Conservation (phyloP, 1,140 invertebrate genomes). For the Brachionus sp. region DNA sequence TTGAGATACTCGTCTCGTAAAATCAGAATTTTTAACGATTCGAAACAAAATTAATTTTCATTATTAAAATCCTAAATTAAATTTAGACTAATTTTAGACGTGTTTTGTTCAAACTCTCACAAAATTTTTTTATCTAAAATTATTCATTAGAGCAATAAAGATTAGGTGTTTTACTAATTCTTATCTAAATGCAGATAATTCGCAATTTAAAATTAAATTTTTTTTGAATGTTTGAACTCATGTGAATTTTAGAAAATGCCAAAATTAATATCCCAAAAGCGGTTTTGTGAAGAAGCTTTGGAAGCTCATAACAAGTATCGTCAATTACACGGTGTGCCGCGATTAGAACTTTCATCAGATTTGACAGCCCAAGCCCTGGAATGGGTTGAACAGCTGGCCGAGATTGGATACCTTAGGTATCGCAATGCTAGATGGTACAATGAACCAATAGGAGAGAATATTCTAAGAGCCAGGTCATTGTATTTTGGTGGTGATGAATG, state of each 20-base stretch:
- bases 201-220: neutral
- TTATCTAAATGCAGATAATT: constrained; percentile 5
- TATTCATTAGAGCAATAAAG: neutral
- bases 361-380: constrained; percentile 69
- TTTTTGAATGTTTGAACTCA: neutral
- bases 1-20: neutral
- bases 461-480: constrained; percentile 6
- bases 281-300: constrained; percentile 62
- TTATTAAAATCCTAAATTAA: neutral
- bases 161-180: neutral
- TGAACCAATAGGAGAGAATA: constrained; percentile 31
- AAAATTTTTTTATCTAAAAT: neutral
- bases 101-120: neutral
- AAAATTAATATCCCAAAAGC: constrained; percentile 48
- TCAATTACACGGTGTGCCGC: constrained; percentile 67
- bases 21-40: neutral
- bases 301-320: constrained; percentile 73
- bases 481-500: constrained; percentile 6
- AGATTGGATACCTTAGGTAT: constrained; percentile 69
- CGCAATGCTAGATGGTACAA: constrained; percentile 53
- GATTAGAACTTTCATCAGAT: constrained; percentile 69
- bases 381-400: constrained; percentile 71
- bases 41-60: neutral
- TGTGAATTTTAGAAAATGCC: constrained; percentile 42
- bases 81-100: neutral